A percentile compares a stretch with the other conserved stretches of the same genome.
These are phyloP conservation scores for Caretta caretta DNA, from an alignment of 2,113 vertebrate genomes.

Conservation along the genomic window DNA sequence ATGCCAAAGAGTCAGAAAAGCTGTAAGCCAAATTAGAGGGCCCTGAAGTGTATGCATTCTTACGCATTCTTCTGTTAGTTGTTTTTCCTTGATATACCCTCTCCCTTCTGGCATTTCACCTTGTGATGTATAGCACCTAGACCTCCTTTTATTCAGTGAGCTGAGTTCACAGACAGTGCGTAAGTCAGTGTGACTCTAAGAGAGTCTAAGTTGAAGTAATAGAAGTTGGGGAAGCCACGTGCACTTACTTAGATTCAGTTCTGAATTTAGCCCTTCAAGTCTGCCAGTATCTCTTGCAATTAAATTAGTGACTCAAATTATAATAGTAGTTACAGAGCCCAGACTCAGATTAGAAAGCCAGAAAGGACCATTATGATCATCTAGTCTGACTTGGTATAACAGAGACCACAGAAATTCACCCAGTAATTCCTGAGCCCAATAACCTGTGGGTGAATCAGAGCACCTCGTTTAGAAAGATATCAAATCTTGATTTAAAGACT, in stretches of 20 bases:
- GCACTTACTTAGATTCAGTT: not conserved
- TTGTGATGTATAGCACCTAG: not conserved
- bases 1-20: slow-evolving; percentile 20
- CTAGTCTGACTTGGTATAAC: not conserved
- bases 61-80: not conserved
- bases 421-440: not conserved
- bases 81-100: not conserved
- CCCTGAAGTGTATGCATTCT: slow-evolving; percentile 30
- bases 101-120: not conserved
- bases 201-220: not conserved
- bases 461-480: not conserved
- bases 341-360: not conserved
- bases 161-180: not conserved
- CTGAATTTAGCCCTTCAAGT: slow-evolving; percentile 4
- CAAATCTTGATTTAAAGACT: not conserved
- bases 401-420: not conserved
- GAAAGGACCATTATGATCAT: not conserved
- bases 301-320: not conserved
- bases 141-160: not conserved
- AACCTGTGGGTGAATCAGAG: not conserved
- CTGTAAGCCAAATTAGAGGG: not conserved
- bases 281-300: slow-evolving; percentile 1
- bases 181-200: not conserved
- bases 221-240: not conserved
- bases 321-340: not conserved